Evolutionary conservation across 2,888 invertebrate species (phyloP).

Genomic region (Lasioglossum malachurum): DNA sequence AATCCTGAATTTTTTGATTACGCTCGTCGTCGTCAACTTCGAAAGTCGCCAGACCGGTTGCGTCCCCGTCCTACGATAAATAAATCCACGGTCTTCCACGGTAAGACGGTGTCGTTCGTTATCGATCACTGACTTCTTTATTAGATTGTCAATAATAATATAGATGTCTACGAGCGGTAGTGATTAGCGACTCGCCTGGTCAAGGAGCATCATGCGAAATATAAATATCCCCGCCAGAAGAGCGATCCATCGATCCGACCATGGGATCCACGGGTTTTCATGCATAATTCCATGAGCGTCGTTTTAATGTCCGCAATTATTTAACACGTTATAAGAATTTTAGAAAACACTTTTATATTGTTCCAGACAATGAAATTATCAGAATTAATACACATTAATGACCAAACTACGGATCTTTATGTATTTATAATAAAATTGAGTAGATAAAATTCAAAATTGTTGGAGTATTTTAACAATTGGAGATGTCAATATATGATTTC

Average conservation of each 20-base stretch:
- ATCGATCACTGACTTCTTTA: conserved; percentile 58
- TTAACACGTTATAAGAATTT: background rate
- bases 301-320: background rate
- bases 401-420: too few species aligned
- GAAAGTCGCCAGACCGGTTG: conserved; percentile 67
- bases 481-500: too few species aligned
- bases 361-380: background rate
- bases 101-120: conserved; percentile 63
- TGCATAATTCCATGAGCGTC: background rate
- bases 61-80: conserved; percentile 58
- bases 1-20: conserved; percentile 59
- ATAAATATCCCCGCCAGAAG: background rate
- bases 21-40: conserved; percentile 39
- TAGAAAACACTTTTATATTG: background rate
- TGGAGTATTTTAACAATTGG: too few species aligned
- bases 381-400: background rate
- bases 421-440: too few species aligned
- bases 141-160: conserved; percentile 54
- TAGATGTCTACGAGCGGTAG: conserved; percentile 35
- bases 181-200: conserved; percentile 32
- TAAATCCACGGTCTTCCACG: conserved; percentile 56
- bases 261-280: background rate
- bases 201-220: conserved; percentile 2
- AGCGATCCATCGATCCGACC: background rate
- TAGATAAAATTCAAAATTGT: too few species aligned